Conservation (phyloP, 2,888 invertebrate species). For the Flexamia atlantica region DNA sequence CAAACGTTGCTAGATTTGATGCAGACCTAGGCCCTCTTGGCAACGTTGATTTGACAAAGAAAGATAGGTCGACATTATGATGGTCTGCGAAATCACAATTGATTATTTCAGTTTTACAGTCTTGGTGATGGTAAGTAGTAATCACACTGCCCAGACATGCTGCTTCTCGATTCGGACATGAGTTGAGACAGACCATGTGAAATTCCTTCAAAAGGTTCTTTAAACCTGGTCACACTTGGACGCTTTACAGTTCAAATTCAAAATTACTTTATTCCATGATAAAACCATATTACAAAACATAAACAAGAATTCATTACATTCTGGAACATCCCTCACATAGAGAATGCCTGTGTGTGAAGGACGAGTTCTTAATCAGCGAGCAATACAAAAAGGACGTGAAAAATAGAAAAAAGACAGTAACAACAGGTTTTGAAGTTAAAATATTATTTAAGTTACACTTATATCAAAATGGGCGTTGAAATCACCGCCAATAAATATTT, state of each 20-base stretch:
- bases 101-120: not conserved
- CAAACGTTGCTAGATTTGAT: not conserved
- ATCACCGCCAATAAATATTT: not conserved
- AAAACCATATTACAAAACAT: no score
- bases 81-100: not conserved
- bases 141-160: not conserved
- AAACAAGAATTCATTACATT: no score
- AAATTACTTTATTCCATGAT: no score
- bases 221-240: not conserved
- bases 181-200: not conserved
- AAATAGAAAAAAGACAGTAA: no score
- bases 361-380: no score
- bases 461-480: not conserved
- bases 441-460: no score
- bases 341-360: no score
- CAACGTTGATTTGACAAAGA: not conserved
- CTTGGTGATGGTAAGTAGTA: not conserved
- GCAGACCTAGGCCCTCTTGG: not conserved
- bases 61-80: not conserved
- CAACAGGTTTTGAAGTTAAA: no score
- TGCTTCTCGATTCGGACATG: not conserved
- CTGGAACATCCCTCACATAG: no score
- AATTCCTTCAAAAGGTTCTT: not conserved
- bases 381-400: no score
- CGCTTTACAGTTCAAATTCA: not conserved